Base-by-base conservation (phyloP, 1,140 invertebrate genomes). In the Trichonephila inaurata region DNA sequence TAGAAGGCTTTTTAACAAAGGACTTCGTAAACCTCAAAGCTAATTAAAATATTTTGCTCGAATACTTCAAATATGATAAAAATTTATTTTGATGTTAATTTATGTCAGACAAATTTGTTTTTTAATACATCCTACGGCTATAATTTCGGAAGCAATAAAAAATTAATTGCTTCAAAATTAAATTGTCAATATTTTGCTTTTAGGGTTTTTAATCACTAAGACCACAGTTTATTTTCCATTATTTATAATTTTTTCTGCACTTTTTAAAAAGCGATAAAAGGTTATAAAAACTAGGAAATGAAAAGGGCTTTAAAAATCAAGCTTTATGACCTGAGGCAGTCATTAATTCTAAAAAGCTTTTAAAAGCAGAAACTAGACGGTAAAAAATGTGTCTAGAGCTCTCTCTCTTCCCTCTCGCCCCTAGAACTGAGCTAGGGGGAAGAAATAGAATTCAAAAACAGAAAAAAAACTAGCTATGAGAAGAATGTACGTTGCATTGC, bases 301-400 rank as follows among this genome's bases (percentile, higher is more conserved):
- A n/a, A 40, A 77, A 77, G n/a, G 6, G 72, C n/a, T 77, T 77
- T 77, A 10, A n/a, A 28, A 77, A 77, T 28, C 33, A 16, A 12
- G 72, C 24, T 40, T 24, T 33, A 28, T 77, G n/a, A n/a, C 72
- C 72, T 40, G 72, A 28, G 72, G 72, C 6, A n/a, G 24, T 77
- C 72, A 77, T 77, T 77, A 77, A 28, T n/a, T 77, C 72, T 77
- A 77, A 77, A 77, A 77, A 77, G 24, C 72, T 77, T 28, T 77
- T 77, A 77, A 77, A 40, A 77, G 4, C 24, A 16, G 33, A 77
- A 77, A 40, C 12, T 7, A 77, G 14, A 7, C 10, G 2, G 51
- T 6, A 51, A 51, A 51, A 51, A 51, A 51, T 5, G 51, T 51
- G 51, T 7, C 51, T 51, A 51, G 7, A 12, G 7, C 7, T 51